Conservation (phyloP, 1,140 invertebrate species). For the Mamestra configurata region DNA sequence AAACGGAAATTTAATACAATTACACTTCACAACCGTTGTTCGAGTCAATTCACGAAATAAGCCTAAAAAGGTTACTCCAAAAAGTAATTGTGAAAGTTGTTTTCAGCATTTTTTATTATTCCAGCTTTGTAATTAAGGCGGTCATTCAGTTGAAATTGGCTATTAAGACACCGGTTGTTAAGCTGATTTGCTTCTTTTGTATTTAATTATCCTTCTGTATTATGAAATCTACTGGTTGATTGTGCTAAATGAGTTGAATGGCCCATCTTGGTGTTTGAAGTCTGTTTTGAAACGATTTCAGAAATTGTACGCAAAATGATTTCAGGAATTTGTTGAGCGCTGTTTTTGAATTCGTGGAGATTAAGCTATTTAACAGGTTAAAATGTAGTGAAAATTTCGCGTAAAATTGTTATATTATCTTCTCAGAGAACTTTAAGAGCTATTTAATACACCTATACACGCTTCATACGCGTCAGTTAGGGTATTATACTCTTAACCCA, state of each 20-base stretch:
- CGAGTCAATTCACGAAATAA: constrained; percentile 32
- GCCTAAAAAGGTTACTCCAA: constrained; percentile 34
- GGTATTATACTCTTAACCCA: too few species aligned
- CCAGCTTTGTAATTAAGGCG: constrained; percentile 38
- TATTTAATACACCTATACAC: too few species aligned
- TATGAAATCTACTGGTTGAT: constrained; percentile 16
- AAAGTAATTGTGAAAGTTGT: constrained; percentile 44
- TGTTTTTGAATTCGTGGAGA: background rate
- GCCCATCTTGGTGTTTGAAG: background rate
- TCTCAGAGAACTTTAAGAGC: too few species aligned
- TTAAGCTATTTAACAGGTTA: background rate
- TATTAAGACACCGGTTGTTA: constrained; percentile 34
- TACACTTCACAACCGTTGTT: background rate
- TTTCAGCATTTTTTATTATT: constrained; percentile 42
- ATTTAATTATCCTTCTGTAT: constrained; percentile 25
- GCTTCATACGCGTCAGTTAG: too few species aligned
- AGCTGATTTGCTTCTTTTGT: constrained; percentile 39
- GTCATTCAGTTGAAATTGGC: constrained; percentile 37
- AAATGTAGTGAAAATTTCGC: too few species aligned
- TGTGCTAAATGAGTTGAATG: constrained; percentile 9
- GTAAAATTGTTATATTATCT: too few species aligned
- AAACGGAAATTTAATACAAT: background rate
- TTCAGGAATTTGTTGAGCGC: background rate
- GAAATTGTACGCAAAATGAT: background rate
- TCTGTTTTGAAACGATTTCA: constrained; percentile 3